Evolutionary conservation across 2,797 vertebrate species (phyloP).

Genomic region (Hydrolagus colliei): DNA sequence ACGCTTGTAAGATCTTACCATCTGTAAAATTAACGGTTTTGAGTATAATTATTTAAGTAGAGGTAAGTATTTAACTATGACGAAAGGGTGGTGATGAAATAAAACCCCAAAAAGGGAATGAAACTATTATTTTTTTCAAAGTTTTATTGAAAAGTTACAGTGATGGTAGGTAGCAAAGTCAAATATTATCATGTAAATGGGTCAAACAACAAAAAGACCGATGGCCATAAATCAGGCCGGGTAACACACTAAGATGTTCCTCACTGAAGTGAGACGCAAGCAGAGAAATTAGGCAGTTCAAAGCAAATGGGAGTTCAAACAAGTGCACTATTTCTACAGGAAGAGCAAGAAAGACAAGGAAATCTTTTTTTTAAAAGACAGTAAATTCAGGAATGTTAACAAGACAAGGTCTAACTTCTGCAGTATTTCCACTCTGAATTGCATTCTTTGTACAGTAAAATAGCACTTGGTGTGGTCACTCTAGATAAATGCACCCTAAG

Average conservation of each 20-base stretch:
- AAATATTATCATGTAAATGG: conserved; percentile 44
- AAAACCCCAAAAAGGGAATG: background rate
- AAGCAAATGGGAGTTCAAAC: conserved; percentile 7
- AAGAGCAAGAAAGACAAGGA: background rate
- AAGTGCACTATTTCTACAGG: background rate
- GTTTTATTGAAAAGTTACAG: conserved; percentile 76
- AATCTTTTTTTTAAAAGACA: background rate
- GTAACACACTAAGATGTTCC: background rate
- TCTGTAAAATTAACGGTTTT: too few relatives aligned
- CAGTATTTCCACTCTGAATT: background rate
- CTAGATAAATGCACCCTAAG: background rate
- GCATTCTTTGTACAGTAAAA: background rate
- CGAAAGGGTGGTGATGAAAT: background rate
- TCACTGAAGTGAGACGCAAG: background rate
- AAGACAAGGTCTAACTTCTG: conserved; percentile 10
- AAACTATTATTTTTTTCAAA: conserved; percentile 38
- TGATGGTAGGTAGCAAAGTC: conserved; percentile 59
- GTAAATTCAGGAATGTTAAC: conserved; percentile 8
- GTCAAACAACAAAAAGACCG: background rate
- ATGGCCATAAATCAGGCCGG: background rate
- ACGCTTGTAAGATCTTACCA: too few relatives aligned
- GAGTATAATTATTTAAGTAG: background rate
- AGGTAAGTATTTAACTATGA: background rate
- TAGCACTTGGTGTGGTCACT: background rate
- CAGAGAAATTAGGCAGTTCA: conserved; percentile 11